A percentile compares a stretch with the other conserved stretches of the same genome.
These are phyloP conservation scores for Dissostichus mawsoni DNA, from an alignment of 2,113 vertebrate species.

Conservation along the genomic window DNA sequence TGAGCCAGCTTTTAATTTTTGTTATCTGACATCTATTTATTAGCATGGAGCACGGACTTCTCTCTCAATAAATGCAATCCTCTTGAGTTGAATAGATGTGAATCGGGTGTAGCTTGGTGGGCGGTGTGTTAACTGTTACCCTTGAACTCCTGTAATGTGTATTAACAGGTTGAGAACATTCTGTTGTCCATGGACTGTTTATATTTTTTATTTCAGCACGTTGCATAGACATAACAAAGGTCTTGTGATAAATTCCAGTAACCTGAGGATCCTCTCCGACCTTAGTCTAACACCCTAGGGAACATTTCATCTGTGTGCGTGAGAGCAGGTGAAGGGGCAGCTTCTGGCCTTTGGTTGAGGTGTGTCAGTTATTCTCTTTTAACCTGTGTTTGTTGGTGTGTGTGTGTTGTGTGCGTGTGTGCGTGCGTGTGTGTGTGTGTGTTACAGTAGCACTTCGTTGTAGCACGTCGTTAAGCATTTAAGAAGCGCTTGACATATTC, in stretches of 20 bases:
- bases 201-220: background rate
- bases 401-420: background rate
- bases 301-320: background rate
- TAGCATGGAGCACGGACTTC: background rate
- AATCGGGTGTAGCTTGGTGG: background rate
- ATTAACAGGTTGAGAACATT: background rate
- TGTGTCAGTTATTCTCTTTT: background rate
- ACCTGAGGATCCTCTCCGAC: background rate
- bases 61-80: background rate
- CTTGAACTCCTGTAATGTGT: background rate
- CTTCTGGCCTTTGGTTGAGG: background rate
- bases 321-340: background rate
- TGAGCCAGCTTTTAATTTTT: no score
- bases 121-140: background rate
- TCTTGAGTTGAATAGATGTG: background rate
- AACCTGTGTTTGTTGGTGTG: background rate
- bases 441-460: constrained; percentile 34
- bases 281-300: background rate
- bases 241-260: background rate
- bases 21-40: background rate
- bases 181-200: background rate
- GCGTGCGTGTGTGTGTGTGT: constrained; percentile 8
- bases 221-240: background rate
- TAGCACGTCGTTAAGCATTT: constrained; percentile 44
- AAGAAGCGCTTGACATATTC: constrained; percentile 75